Evolutionary conservation across 2,888 invertebrate species (phyloP).

Genomic region (Agonopterix heracliana): DNA sequence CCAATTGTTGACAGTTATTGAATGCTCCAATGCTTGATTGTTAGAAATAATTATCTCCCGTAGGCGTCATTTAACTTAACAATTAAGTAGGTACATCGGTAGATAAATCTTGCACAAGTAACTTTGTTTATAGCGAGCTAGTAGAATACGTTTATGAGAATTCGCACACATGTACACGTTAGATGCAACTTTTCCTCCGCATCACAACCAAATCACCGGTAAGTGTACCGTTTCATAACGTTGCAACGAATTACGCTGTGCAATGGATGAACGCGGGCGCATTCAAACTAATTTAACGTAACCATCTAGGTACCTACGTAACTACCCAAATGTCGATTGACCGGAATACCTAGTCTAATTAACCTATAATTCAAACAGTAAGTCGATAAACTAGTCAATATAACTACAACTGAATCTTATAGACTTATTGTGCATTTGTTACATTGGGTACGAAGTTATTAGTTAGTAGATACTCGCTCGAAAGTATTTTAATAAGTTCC

Average conservation of each 20-base stretch:
- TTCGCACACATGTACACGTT: not conserved
- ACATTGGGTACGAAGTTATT: no score
- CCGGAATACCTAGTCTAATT: not conserved
- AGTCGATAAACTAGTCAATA: no score
- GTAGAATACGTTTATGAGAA: not conserved
- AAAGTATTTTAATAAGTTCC: constrained; percentile 56
- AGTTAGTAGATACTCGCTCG: constrained; percentile 7
- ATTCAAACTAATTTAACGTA: constrained; percentile 39
- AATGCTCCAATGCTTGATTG: constrained; percentile 44
- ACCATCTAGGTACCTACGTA: constrained; percentile 6
- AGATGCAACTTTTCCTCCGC: no score
- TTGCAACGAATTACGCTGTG: constrained; percentile 34
- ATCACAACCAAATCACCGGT: constrained; percentile 1
- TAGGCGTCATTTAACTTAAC: constrained; percentile 27
- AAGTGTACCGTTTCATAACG: constrained; percentile 32
- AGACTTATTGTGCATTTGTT: no score
- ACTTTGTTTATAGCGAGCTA: constrained; percentile 17
- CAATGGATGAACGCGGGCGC: constrained; percentile 37
- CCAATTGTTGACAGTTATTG: constrained; percentile 55
- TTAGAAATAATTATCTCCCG: constrained; percentile 43
- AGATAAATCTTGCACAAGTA: no score
- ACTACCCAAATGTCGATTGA: not conserved
- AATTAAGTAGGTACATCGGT: no score
- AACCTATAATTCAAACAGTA: not conserved
- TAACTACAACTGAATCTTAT: no score